phyloP scores from a whole-genome alignment of 2,888 invertebrate genomes.

The Osmoderma eremita region DNA sequence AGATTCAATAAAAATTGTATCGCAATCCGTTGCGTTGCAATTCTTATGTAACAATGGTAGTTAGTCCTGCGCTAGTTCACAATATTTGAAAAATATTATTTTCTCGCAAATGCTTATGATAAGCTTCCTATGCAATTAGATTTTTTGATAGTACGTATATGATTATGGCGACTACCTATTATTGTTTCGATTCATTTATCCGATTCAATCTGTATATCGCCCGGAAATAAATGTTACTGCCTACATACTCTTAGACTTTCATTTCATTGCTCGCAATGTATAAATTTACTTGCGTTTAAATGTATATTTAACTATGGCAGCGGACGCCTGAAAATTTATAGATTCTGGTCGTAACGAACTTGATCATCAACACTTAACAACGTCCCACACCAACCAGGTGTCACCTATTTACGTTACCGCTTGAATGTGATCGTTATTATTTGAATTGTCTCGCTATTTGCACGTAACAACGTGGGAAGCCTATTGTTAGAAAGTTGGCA shows the following conservation, averaged over 20 bases:
- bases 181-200: no score
- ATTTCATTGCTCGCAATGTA: background rate
- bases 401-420: background rate
- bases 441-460: background rate
- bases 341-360: background rate
- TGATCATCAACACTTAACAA: constrained; percentile 1
- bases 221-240: no score
- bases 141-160: no score
- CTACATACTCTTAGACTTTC: background rate
- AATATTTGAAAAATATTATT: no score
- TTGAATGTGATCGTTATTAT: background rate
- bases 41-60: no score
- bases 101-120: no score
- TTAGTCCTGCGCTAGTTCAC: no score
- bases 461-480: background rate
- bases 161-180: no score
- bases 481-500: constrained; percentile 29
- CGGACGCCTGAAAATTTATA: background rate
- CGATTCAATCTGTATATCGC: no score
- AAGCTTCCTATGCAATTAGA: no score
- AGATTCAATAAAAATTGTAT: no score
- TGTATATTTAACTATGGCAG: background rate
- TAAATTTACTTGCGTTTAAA: background rate
- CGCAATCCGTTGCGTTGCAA: no score
- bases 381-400: background rate